These are phyloP conservation scores for Perithous albicinctus DNA, from an alignment of 2,888 invertebrate species.

Conservation along the genomic window DNA sequence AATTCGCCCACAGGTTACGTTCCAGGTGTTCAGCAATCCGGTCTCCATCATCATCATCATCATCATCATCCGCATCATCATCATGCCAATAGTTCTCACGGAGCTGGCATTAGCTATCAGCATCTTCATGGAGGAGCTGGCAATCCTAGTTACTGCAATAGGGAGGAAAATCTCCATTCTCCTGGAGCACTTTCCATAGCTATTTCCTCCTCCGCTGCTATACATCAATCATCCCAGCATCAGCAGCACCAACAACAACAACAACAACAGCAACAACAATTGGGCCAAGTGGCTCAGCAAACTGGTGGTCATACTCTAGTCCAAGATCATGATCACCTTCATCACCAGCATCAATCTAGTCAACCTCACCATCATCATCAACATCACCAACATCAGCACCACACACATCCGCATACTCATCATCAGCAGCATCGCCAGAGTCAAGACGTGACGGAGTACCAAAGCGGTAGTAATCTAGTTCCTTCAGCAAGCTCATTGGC, in stretches of 20 bases:
- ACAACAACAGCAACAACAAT: too few relatives aligned
- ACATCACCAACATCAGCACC: slow-evolving; percentile 86
- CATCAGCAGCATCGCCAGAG: slow-evolving; percentile 85
- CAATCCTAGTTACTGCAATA: slow-evolving; percentile 69
- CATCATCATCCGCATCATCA: slow-evolving; percentile 80
- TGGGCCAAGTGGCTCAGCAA: slow-evolving; percentile 58
- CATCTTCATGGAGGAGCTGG: slow-evolving; percentile 69
- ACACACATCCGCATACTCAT: slow-evolving; percentile 86
- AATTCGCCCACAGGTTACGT: slow-evolving; percentile 79
- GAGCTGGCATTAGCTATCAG: slow-evolving; percentile 87
- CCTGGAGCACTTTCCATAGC: slow-evolving; percentile 51
- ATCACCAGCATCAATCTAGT: slow-evolving; percentile 81
- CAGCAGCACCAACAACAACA: slow-evolving; percentile 65
- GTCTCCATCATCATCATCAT: slow-evolving; percentile 85
- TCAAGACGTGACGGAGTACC: slow-evolving; percentile 75
- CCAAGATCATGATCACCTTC: slow-evolving; percentile 77
- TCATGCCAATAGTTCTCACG: slow-evolving; percentile 83
- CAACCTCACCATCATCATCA: slow-evolving; percentile 85
- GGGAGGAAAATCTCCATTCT: slow-evolving; percentile 71
- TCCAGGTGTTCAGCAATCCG: slow-evolving; percentile 82
- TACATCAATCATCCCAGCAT: slow-evolving; percentile 77
- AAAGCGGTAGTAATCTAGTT: slow-evolving; percentile 43
- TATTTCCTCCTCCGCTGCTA: slow-evolving; percentile 46
- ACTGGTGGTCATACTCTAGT: slow-evolving; percentile 41
- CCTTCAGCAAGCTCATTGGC: slow-evolving; percentile 33